Conservation (phyloP, 2,888 invertebrate species). For the Sisyra terminalis region DNA sequence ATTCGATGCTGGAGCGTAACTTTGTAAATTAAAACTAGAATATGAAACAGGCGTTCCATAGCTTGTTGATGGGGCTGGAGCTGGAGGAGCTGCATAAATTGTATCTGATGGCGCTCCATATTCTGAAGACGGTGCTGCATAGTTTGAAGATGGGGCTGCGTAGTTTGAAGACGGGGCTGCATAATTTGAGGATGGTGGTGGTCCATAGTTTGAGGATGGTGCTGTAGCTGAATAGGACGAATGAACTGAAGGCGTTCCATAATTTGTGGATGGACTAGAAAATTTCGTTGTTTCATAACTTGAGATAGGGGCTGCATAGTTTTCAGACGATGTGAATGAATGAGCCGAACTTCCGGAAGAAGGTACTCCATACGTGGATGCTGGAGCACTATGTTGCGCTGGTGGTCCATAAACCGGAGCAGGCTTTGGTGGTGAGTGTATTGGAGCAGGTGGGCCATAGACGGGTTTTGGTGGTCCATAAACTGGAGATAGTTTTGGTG, state of each 20-base stretch:
- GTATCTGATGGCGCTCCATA: conserved; percentile 11
- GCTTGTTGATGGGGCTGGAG: conserved; percentile 12
- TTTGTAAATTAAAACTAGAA: conserved; percentile 10
- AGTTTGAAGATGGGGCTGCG: conserved; percentile 9
- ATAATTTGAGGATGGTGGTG: conserved; percentile 6
- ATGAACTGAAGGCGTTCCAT: conserved; percentile 8
- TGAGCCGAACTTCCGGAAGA: conserved; percentile 11
- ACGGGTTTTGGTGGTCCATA: conserved; percentile 16
- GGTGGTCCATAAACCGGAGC: conserved; percentile 11
- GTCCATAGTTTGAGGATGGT: conserved; percentile 10
- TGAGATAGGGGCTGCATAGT: conserved; percentile 8
- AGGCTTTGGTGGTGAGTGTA: neutral
- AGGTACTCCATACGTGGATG: conserved; percentile 14
- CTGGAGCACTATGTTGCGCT: conserved; percentile 1
- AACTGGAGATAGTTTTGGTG: conserved; percentile 14
- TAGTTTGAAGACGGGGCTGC: conserved; percentile 12
- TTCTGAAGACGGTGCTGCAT: conserved; percentile 9
- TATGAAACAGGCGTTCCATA: conserved; percentile 13
- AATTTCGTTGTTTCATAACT: conserved; percentile 10
- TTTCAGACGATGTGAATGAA: conserved; percentile 5
- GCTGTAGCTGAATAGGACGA: conserved; percentile 12
- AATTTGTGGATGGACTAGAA: conserved; percentile 5
- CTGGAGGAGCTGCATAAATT: conserved; percentile 14
- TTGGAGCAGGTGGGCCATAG: conserved; percentile 14
- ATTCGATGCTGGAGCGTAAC: conserved; percentile 6